Conservation (phyloP, 2,797 vertebrate genomes). For the Schizopygopsis malacanthus region DNA sequence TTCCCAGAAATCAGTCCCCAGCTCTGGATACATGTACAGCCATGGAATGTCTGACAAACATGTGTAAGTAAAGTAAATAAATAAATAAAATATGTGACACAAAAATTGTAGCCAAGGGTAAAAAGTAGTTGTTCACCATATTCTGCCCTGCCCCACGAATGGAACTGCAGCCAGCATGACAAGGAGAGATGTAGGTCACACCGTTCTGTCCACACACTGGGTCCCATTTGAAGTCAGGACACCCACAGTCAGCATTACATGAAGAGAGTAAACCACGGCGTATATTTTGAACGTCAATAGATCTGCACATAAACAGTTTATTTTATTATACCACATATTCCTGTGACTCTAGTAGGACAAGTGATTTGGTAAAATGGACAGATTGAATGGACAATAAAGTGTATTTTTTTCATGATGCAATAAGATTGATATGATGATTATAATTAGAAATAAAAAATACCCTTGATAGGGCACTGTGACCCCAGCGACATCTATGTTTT, state of each 20-base stretch:
- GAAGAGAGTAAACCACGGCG: constrained; percentile 67
- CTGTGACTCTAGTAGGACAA: no score
- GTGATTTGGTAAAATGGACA: neutral
- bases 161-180: constrained; percentile 85
- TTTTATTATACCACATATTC: neutral
- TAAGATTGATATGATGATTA: neutral
- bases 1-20: constrained; percentile 66
- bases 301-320: constrained; percentile 57
- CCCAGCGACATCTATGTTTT: constrained; percentile 76
- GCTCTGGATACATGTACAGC: constrained; percentile 84
- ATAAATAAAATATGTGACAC: neutral
- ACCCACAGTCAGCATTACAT: constrained; percentile 86
- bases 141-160: constrained; percentile 75
- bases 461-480: constrained; percentile 75
- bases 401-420: neutral
- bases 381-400: neutral
- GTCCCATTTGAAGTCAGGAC: constrained; percentile 85
- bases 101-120: neutral
- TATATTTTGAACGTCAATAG: constrained; percentile 39
- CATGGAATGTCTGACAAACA: constrained; percentile 82
- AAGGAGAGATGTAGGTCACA: constrained; percentile 87
- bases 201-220: constrained; percentile 88
- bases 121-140: constrained; percentile 75
- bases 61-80: neutral
- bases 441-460: constrained; percentile 57